Evolutionary conservation across 92 coral and sea anemone species (phyloP).

Genomic region (Heliopora coerulea): DNA sequence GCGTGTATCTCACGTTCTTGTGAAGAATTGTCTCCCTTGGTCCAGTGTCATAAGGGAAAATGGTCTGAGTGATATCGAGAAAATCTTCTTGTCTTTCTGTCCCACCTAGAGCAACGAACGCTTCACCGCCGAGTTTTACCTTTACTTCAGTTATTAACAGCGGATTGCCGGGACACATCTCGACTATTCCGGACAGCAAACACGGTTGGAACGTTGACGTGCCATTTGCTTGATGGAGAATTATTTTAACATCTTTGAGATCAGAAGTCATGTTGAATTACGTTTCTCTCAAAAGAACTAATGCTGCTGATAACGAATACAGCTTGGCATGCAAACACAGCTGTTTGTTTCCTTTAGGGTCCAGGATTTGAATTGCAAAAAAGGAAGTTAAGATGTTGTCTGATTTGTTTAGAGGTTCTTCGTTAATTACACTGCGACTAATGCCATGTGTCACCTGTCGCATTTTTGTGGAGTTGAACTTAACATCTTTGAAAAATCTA

Average conservation of each 20-base stretch:
- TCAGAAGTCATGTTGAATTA: conserved; percentile 17
- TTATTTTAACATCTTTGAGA: conserved; percentile 32
- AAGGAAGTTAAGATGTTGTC: too few relatives aligned
- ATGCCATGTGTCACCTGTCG: too few relatives aligned
- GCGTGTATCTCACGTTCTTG: conserved; percentile 24
- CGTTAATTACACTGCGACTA: too few relatives aligned
- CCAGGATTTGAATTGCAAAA: too few relatives aligned
- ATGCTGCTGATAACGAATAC: too few relatives aligned
- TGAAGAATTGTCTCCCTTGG: conserved; percentile 9
- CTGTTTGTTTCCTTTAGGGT: too few relatives aligned
- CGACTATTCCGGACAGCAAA: conserved; percentile 37
- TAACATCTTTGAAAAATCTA: too few relatives aligned
- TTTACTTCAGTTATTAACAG: conserved; percentile 5
- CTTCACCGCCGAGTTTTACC: conserved; percentile 27
- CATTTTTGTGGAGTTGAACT: too few relatives aligned
- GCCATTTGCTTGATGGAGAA: conserved; percentile 6
- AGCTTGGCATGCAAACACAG: too few relatives aligned
- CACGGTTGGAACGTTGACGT: conserved; percentile 40
- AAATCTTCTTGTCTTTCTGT: conserved; percentile 30
- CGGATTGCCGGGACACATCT: conserved; percentile 27
- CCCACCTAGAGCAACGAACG: conserved; percentile 10
- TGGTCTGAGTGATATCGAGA: conserved; percentile 21
- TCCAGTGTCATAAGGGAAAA: neutral
- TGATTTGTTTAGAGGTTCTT: too few relatives aligned
- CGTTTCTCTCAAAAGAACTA: too few relatives aligned